A percentile compares a stretch with the other conserved stretches of the same genome.
Conservation (phyloP, 2,113 vertebrate species). For the Siphamia tubifer region DNA sequence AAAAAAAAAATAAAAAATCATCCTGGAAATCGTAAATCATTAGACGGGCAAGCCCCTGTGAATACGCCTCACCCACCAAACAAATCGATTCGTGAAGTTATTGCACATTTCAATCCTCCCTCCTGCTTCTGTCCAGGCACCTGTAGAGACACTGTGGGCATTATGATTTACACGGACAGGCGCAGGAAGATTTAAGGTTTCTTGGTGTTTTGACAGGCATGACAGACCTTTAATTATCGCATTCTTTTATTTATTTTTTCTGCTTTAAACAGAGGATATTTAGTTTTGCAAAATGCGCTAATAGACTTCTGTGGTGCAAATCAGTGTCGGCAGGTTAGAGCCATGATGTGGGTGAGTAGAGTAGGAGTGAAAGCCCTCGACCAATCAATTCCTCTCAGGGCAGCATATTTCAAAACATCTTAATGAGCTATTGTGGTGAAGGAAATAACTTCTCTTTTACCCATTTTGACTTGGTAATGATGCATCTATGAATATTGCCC, state of each 20-base stretch:
- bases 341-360: background rate
- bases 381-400: constrained; percentile 11
- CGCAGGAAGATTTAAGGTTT: constrained; percentile 43
- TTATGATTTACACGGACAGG: constrained; percentile 60
- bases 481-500: background rate
- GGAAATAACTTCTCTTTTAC: background rate
- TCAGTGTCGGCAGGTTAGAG: background rate
- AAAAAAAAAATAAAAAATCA: constrained; percentile 76
- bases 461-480: background rate
- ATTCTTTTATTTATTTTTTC: constrained; percentile 3
- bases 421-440: background rate
- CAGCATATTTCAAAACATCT: constrained; percentile 19
- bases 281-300: background rate
- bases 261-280: background rate
- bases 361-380: background rate
- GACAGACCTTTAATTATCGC: constrained; percentile 40
- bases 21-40: constrained; percentile 74
- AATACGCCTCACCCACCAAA: constrained; percentile 58
- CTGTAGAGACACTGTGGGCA: constrained; percentile 48
- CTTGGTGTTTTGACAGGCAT: constrained; percentile 18
- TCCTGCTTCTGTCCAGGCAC: constrained; percentile 32
- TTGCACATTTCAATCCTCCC: constrained; percentile 61
- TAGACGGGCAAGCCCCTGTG: constrained; percentile 54
- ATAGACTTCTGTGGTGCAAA: background rate
- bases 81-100: constrained; percentile 68